Conservation (phyloP, 2,797 vertebrate genomes). For the Picus viridis region DNA sequence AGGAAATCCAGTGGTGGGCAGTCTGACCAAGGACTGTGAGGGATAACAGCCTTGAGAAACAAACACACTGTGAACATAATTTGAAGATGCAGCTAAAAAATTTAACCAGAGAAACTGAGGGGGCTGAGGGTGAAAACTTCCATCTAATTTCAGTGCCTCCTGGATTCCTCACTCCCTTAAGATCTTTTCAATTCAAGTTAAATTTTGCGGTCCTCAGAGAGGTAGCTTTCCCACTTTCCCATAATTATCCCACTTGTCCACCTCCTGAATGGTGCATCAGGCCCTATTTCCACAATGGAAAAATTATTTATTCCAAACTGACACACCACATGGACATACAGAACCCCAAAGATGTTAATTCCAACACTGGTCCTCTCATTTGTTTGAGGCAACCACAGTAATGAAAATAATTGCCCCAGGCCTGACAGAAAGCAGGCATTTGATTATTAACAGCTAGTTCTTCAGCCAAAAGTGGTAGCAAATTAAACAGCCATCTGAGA, state of each 20-base stretch:
- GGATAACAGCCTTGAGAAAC: neutral
- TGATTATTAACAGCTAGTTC: constrained; percentile 38
- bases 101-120: neutral
- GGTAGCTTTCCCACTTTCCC: neutral
- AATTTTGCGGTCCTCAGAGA: neutral
- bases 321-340: constrained; percentile 19
- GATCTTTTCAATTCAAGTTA: neutral
- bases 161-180: neutral
- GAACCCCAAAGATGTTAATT: neutral
- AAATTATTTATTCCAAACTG: neutral
- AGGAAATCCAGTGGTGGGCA: neutral
- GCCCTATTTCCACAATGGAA: neutral
- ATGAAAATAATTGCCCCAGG: constrained; percentile 41
- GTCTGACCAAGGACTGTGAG: rapidly evolving
- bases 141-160: neutral
- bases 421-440: constrained; percentile 52
- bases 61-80: rapidly evolving
- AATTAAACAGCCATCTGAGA: constrained; percentile 64
- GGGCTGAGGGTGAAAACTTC: neutral
- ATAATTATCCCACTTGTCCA: neutral
- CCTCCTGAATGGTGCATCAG: neutral
- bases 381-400: constrained; percentile 18
- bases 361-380: neutral
- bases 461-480: constrained; percentile 39
- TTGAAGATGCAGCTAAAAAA: neutral